Evolutionary conservation across 1,140 invertebrate species (phyloP).

Genomic region (Calephelis virginiensis): DNA sequence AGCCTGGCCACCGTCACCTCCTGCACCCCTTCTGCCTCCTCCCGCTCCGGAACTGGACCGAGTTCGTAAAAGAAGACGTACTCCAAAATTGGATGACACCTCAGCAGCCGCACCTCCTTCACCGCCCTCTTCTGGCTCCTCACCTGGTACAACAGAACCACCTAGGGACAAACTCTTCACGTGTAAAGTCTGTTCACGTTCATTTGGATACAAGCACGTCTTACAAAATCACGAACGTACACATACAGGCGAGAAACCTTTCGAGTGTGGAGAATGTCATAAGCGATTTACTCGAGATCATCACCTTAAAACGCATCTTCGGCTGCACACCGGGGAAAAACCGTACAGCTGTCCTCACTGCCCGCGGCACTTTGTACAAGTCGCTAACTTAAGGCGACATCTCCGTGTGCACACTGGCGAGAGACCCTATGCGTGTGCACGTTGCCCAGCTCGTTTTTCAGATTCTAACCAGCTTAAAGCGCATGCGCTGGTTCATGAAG

Average conservation of each 20-base stretch:
- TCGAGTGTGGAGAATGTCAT: constrained; percentile 95
- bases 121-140: constrained; percentile 70
- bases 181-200: constrained; percentile 91
- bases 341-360: constrained; percentile 95
- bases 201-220: constrained; percentile 96
- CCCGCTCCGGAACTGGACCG: constrained; percentile 62
- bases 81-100: constrained; percentile 63
- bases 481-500: constrained; percentile 92
- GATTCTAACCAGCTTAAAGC: constrained; percentile 97
- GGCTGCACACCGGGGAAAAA: constrained; percentile 95
- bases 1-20: constrained; percentile 68
- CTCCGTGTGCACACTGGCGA: constrained; percentile 97
- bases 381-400: constrained; percentile 95
- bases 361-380: constrained; percentile 95
- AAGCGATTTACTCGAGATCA: constrained; percentile 98
- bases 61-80: constrained; percentile 73
- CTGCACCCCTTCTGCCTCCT: constrained; percentile 61
- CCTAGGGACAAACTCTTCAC: constrained; percentile 90
- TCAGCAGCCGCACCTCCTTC: constrained; percentile 55
- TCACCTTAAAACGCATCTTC: constrained; percentile 95
- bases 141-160: constrained; percentile 74
- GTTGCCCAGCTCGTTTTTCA: constrained; percentile 94
- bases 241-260: constrained; percentile 97
- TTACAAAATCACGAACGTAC: constrained; percentile 97
- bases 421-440: constrained; percentile 93